These are phyloP conservation scores for Oreotrochilus melanogaster DNA, from an alignment of 2,113 vertebrate species.

Conservation along the genomic window DNA sequence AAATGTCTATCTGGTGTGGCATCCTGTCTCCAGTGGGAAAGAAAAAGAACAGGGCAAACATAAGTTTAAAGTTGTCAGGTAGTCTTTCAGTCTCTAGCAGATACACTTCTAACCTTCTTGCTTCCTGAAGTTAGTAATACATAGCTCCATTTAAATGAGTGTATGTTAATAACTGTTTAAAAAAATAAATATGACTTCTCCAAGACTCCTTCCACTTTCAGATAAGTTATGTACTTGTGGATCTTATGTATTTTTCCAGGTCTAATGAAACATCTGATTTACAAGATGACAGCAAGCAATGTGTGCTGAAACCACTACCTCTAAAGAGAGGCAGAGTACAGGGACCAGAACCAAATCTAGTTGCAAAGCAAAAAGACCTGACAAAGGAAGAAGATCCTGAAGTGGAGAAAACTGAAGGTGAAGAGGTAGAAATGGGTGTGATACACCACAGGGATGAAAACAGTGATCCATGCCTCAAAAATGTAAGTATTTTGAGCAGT, in stretches of 20 bases:
- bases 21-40: background rate
- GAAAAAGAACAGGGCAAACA: background rate
- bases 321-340: slow-evolving; percentile 59
- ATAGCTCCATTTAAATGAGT: background rate
- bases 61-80: background rate
- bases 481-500: slow-evolving; percentile 63
- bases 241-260: slow-evolving; percentile 29
- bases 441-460: background rate
- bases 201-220: background rate
- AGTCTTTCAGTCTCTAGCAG: background rate
- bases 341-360: slow-evolving; percentile 73
- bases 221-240: background rate
- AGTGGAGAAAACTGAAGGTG: background rate
- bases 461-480: background rate
- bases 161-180: background rate
- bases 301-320: slow-evolving; percentile 20
- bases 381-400: background rate
- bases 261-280: slow-evolving; percentile 18
- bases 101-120: background rate
- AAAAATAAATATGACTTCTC: background rate
- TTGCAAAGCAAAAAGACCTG: slow-evolving; percentile 40
- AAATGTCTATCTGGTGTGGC: background rate
- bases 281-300: slow-evolving; percentile 15
- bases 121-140: background rate
- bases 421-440: background rate